A percentile compares a stretch with the other conserved stretches of the same genome.
phyloP scores from a whole-genome alignment of 1,140 invertebrate genomes.

The Danaus melanippus region DNA sequence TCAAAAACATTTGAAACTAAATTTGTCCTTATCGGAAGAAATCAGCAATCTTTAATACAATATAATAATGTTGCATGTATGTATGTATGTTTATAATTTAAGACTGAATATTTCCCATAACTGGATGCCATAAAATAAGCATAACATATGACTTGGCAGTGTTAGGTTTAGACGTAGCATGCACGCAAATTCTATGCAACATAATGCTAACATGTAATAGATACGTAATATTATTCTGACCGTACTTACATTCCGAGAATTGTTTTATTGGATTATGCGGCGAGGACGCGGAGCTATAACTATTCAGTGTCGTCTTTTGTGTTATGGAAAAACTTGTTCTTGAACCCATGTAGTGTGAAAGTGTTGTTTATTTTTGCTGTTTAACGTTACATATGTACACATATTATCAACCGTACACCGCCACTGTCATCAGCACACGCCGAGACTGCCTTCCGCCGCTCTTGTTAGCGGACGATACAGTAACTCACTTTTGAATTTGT shows the following conservation, averaged over 20 bases:
- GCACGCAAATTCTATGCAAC: no score
- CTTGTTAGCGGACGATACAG: constrained; percentile 57
- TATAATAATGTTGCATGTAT: no score
- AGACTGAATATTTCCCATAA: no score
- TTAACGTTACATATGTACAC: constrained; percentile 72
- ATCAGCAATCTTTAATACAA: no score
- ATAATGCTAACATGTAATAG: constrained; percentile 15
- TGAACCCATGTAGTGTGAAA: constrained; percentile 72
- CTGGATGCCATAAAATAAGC: no score
- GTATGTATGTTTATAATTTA: no score
- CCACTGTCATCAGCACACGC: constrained; percentile 49
- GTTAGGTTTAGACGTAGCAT: no score
- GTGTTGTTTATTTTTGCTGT: constrained; percentile 70
- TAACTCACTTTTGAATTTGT: no score
- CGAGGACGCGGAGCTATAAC: constrained; percentile 69
- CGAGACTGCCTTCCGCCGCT: constrained; percentile 15
- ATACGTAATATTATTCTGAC: constrained; percentile 35
- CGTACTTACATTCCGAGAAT: constrained; percentile 64
- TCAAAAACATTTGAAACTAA: no score
- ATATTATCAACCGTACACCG: constrained; percentile 58
- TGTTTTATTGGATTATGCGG: constrained; percentile 72
- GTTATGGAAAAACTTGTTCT: constrained; percentile 73
- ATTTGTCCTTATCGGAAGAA: no score
- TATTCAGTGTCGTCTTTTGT: constrained; percentile 72
- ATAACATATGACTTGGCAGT: no score